Percentiles rank a stretch among this genome's conserved stretches.
phyloP scores from a whole-genome alignment of 2,113 vertebrate genomes.

The Erinaceus europaeus region DNA sequence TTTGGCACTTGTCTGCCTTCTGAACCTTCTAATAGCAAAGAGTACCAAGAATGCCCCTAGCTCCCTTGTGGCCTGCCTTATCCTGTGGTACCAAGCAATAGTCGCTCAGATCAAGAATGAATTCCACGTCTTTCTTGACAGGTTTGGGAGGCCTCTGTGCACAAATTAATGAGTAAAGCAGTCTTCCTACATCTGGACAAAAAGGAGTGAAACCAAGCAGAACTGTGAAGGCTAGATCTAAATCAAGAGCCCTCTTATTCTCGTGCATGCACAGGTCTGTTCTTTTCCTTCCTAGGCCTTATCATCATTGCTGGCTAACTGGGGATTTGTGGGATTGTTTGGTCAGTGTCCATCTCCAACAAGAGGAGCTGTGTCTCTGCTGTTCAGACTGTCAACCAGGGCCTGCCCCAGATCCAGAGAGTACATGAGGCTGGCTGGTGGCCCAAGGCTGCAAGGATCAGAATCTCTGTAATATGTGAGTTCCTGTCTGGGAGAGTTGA shows the following conservation, averaged over 20 bases:
- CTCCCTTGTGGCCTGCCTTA: too few relatives aligned
- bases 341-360: background rate
- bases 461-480: constrained; percentile 31
- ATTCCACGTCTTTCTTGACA: too few relatives aligned
- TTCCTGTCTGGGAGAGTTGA: constrained; percentile 54
- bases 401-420: constrained; percentile 2
- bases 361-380: background rate
- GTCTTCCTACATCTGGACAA: constrained; percentile 83
- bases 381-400: background rate
- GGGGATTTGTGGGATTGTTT: background rate
- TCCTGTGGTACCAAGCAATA: too few relatives aligned
- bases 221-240: background rate
- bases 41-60: too few relatives aligned
- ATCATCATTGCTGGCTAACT: background rate
- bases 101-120: too few relatives aligned
- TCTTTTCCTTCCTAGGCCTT: background rate
- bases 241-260: background rate
- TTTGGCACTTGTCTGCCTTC: too few relatives aligned
- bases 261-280: background rate
- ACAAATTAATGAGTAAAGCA: constrained; percentile 90
- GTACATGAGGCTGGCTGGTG: constrained; percentile 8
- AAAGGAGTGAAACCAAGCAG: background rate
- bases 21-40: too few relatives aligned
- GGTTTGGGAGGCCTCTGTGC: too few relatives aligned
- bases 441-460: constrained; percentile 48